Conservation (phyloP, 1,140 invertebrate species). For the Ips nitidus region DNA sequence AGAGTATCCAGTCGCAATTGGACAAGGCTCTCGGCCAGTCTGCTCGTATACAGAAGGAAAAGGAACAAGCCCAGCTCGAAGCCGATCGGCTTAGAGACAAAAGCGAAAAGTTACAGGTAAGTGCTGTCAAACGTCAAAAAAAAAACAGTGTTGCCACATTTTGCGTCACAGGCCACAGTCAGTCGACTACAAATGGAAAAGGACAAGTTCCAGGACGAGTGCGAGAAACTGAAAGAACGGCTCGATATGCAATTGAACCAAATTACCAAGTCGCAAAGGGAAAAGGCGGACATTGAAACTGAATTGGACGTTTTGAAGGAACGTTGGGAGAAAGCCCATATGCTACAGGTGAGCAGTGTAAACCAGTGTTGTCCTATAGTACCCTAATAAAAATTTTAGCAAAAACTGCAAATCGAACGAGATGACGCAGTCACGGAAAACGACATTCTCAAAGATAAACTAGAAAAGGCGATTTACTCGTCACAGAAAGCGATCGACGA, state of each 20-base stretch:
- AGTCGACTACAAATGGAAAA: conserved; percentile 84
- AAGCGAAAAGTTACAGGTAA: conserved; percentile 85
- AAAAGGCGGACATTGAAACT: conserved; percentile 78
- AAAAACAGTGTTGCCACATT: conserved; percentile 1
- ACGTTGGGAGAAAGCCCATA: conserved; percentile 83
- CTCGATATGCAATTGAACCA: conserved; percentile 78
- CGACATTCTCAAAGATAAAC: conserved; percentile 84
- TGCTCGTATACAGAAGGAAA: conserved; percentile 84
- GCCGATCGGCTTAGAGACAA: conserved; percentile 85
- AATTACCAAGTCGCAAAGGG: conserved; percentile 78
- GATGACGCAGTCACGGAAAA: conserved; percentile 83
- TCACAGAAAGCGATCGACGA: conserved; percentile 83
- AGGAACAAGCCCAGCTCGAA: conserved; percentile 81
- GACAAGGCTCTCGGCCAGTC: conserved; percentile 86
- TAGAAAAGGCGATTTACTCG: conserved; percentile 80
- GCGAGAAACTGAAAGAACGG: conserved; percentile 77
- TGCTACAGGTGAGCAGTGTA: conserved; percentile 57
- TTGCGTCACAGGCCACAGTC: conserved; percentile 60
- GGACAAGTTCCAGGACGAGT: conserved; percentile 77
- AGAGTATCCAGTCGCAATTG: conserved; percentile 84
- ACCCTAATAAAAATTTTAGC: conserved; percentile 45
- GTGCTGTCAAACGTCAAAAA: not conserved
- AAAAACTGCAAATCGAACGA: conserved; percentile 84
- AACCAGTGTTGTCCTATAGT: not conserved
- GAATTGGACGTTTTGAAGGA: conserved; percentile 86